Base-by-base conservation (phyloP, 2,888 invertebrate genomes). In the Chelonus formosanus region DNA sequence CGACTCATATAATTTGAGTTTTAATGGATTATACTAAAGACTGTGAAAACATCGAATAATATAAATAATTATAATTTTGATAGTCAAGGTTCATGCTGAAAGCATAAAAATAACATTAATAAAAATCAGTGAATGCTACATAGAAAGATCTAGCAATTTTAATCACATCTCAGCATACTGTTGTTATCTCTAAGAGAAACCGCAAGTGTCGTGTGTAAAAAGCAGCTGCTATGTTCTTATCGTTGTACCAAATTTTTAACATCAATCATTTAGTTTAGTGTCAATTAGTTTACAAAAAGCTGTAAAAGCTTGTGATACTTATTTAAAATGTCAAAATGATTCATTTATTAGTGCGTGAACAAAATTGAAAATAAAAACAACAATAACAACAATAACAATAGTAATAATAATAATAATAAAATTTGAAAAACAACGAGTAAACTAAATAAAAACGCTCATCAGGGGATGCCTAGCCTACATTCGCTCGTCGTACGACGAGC, bases 401-500 rank as follows among this genome's bases (percentile, higher is more conserved):
- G n/a, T n/a, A n/a, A 40, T 4, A 5, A 40, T 5, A 40, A 5
- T 5, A 40, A 40, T 3, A 40, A 40, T 5, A 5, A 40, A 40
- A 40, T 40, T 20, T 20, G 20, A 40, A 40, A 40, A 40, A 40
- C 40, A 40, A 40, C 40, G 40, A 40, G 40, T 5, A 6, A 40
- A 40, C 75, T 74, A 75, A 67, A 73, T 40, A 40, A 40, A 68
- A 68, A 75, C 68, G 70, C 70, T 73, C 57, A 76, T 75, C 73
- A 78, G 82, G 83, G 83, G 82, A 84, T 84, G 84, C 84, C 84
- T 80, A 83, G 83, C 78, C 82, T 84, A 80, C 82, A 82, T 69
- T 84, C 81, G 81, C 84, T 83, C 81, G 84, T 84, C 83, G 73
- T 82, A 74, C 80, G 84, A 81, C 84, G 83, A 80, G 83, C 82